These are phyloP conservation scores for Oegoconia quadripuncta DNA, from an alignment of 2,888 invertebrate genomes.

Conservation along the genomic window DNA sequence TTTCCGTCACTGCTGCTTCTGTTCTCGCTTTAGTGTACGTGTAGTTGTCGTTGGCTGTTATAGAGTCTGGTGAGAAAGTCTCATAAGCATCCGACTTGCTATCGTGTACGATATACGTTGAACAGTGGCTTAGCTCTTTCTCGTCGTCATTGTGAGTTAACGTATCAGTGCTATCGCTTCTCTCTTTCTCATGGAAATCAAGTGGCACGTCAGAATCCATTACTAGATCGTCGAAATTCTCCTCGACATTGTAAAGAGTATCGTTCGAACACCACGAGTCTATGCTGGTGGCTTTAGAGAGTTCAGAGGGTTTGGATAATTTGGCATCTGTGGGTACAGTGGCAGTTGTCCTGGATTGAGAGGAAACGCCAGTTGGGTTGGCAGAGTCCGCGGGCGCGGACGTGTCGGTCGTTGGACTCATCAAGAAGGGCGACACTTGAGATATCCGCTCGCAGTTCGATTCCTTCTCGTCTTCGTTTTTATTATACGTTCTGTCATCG, in stretches of 20 bases:
- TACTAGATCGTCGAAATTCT: constrained; percentile 72
- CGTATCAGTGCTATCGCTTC: constrained; percentile 64
- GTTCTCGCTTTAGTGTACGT: constrained; percentile 65
- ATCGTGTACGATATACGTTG: constrained; percentile 66
- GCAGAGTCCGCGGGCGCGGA: constrained; percentile 55
- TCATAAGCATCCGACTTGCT: constrained; percentile 60
- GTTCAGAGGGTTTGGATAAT: constrained; percentile 65
- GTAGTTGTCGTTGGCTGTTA: constrained; percentile 59
- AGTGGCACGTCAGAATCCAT: constrained; percentile 54
- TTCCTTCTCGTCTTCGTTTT: constrained; percentile 54
- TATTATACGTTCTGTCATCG: constrained; percentile 58
- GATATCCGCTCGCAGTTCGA: constrained; percentile 58
- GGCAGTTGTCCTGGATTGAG: constrained; percentile 66
- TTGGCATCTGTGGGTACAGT: constrained; percentile 66
- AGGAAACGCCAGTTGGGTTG: constrained; percentile 63
- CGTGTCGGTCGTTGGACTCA: constrained; percentile 63
- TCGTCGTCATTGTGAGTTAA: constrained; percentile 64
- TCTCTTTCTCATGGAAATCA: constrained; percentile 40
- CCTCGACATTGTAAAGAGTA: constrained; percentile 81
- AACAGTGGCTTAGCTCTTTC: constrained; percentile 55
- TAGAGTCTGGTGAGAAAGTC: constrained; percentile 66
- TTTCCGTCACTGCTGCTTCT: constrained; percentile 42
- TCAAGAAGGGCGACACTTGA: constrained; percentile 65
- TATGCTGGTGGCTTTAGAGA: constrained; percentile 79
- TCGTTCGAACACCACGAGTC: constrained; percentile 83